Evolutionary conservation across 2,113 vertebrate genomes (phyloP).

Genomic region (Sprattus sprattus): DNA sequence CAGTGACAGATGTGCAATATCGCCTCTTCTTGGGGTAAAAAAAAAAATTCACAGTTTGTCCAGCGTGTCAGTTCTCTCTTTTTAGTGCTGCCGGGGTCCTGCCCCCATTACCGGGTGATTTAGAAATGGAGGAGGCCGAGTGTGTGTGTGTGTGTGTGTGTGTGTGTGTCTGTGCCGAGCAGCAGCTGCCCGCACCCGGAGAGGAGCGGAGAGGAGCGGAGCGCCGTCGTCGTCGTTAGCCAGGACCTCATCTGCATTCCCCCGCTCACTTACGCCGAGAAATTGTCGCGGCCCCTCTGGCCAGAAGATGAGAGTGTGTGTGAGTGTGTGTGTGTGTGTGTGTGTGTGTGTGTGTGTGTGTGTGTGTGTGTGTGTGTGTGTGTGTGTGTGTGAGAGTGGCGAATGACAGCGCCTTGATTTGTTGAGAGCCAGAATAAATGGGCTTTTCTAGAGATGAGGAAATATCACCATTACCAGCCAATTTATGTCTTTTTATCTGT

Average conservation of each 20-base stretch:
- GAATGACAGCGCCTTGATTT: conserved; percentile 99
- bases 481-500: conserved; percentile 99
- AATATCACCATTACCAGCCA: conserved; percentile 99
- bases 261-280: conserved; percentile 75
- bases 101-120: conserved; percentile 99
- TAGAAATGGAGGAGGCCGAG: conserved; percentile 91
- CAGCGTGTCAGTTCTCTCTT: conserved; percentile 90
- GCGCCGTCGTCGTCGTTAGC: conserved; percentile 78
- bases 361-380: too few species aligned
- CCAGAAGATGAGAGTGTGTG: conserved; percentile 90
- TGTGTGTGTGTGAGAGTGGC: too few species aligned
- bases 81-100: conserved; percentile 94
- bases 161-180: too few species aligned
- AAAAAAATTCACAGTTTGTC: conserved; percentile 91
- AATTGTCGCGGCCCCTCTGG: conserved; percentile 82
- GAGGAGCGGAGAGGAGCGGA: conserved; percentile 47
- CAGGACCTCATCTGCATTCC: conserved; percentile 87
- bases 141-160: too few species aligned
- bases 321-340: too few species aligned
- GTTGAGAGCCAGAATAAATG: conserved; percentile 99
- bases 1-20: conserved; percentile 96
- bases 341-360: too few species aligned
- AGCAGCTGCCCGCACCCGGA: conserved; percentile 69
- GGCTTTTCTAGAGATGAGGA: conserved; percentile 99
- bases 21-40: conserved; percentile 84